Conservation (phyloP, 2,888 invertebrate genomes). For the Agonopterix arenella region DNA sequence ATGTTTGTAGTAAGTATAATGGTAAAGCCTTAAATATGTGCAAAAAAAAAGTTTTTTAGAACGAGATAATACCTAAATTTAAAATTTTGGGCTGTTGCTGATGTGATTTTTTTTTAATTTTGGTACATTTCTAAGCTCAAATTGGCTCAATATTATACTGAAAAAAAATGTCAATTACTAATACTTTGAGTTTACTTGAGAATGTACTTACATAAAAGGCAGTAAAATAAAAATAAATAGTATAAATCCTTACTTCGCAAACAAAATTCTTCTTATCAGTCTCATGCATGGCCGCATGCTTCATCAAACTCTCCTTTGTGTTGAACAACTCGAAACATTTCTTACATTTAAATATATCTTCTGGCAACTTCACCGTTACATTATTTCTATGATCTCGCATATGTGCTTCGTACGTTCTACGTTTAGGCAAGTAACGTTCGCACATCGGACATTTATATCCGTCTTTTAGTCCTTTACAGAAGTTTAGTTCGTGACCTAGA, state of each 20-base stretch:
- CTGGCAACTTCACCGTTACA: slow-evolving; percentile 28
- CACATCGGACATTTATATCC: slow-evolving; percentile 56
- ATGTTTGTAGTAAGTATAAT: too few relatives aligned
- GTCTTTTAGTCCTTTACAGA: slow-evolving; percentile 52
- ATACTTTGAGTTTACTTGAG: too few relatives aligned
- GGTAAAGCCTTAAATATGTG: too few relatives aligned
- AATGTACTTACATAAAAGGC: too few relatives aligned
- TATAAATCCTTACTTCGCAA: slow-evolving; percentile 56
- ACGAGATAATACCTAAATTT: too few relatives aligned
- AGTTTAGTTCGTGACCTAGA: slow-evolving; percentile 44
- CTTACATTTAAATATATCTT: slow-evolving; percentile 47
- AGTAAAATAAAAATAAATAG: too few relatives aligned
- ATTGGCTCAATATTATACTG: too few relatives aligned
- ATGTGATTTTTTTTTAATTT: too few relatives aligned
- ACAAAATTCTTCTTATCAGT: slow-evolving; percentile 44
- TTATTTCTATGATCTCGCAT: slow-evolving; percentile 48
- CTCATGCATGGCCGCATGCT: slow-evolving; percentile 37
- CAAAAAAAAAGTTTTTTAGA: too few relatives aligned
- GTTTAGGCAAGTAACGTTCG: slow-evolving; percentile 38
- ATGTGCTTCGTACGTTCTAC: slow-evolving; percentile 46
- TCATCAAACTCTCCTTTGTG: slow-evolving; percentile 34
- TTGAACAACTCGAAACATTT: slow-evolving; percentile 44
- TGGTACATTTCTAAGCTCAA: too few relatives aligned
- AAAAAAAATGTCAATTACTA: too few relatives aligned
- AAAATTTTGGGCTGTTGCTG: too few relatives aligned